Conservation (phyloP, 2,797 vertebrate genomes). For the Epinephelus awoara region DNA sequence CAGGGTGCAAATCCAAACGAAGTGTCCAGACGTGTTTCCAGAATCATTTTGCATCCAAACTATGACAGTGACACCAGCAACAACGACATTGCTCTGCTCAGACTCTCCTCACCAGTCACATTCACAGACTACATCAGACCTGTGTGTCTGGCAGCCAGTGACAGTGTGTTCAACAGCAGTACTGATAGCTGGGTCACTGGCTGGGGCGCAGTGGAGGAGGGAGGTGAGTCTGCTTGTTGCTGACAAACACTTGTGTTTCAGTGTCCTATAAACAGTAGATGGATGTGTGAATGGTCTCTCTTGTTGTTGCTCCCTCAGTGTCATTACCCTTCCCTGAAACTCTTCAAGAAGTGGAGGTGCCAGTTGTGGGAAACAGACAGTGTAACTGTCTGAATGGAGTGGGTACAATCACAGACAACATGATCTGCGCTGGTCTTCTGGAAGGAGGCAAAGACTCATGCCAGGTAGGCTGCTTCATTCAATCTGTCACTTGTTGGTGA, state of each 20-base stretch:
- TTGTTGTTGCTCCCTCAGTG: constrained; percentile 37
- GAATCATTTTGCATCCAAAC: constrained; percentile 61
- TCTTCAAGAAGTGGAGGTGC: constrained; percentile 77
- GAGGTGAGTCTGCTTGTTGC: constrained; percentile 60
- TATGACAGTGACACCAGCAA: constrained; percentile 32
- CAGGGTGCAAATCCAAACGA: constrained; percentile 48
- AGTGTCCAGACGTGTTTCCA: constrained; percentile 34
- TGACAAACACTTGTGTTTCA: not conserved
- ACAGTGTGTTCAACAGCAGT: constrained; percentile 69
- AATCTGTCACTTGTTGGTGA: not conserved
- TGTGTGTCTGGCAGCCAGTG: constrained; percentile 83
- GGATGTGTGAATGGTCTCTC: constrained; percentile 1
- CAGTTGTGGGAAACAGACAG: constrained; percentile 68
- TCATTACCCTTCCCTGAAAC: constrained; percentile 48
- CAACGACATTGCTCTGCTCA: constrained; percentile 77
- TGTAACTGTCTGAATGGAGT: constrained; percentile 68
- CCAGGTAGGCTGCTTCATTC: constrained; percentile 53
- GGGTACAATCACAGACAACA: constrained; percentile 55
- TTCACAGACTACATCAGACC: constrained; percentile 84
- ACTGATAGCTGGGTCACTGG: constrained; percentile 77
- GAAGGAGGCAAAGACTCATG: constrained; percentile 76
- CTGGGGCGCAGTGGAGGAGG: constrained; percentile 65
- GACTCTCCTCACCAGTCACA: constrained; percentile 65
- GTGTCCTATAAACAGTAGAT: not conserved
- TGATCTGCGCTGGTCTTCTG: constrained; percentile 79